Conservation (phyloP, 2,113 vertebrate genomes). For the Crypturellus undulatus region DNA sequence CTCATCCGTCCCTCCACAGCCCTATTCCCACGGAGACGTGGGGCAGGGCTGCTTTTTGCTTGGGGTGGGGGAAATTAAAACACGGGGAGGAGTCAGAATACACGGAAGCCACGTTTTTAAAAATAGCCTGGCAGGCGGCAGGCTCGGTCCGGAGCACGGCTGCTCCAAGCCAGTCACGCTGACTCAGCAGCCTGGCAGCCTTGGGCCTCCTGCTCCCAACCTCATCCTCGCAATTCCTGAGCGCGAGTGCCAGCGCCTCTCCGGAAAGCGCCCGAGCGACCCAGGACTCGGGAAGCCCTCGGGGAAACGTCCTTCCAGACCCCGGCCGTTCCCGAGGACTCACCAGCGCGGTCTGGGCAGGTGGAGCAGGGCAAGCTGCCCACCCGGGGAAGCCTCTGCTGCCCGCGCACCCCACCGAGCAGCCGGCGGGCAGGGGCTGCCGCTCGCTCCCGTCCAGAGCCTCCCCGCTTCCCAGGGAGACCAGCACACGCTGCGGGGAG, state of each 20-base stretch:
- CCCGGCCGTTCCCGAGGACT: background rate
- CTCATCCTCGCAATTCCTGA: background rate
- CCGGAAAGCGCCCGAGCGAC: background rate
- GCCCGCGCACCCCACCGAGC: no score
- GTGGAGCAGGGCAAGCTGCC: accelerated
- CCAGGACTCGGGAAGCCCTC: background rate
- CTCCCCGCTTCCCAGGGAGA: background rate
- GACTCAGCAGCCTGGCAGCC: slow-evolving; percentile 76
- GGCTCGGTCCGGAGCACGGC: slow-evolving; percentile 60
- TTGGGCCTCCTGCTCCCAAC: background rate
- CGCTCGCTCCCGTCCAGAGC: accelerated
- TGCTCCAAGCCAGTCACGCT: slow-evolving; percentile 78
- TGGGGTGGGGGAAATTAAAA: slow-evolving; percentile 37
- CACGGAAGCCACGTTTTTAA: slow-evolving; percentile 75
- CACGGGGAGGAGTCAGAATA: slow-evolving; percentile 61
- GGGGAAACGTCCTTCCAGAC: background rate
- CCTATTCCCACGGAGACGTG: background rate
- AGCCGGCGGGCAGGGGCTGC: no score
- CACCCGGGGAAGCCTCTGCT: background rate
- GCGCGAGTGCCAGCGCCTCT: background rate
- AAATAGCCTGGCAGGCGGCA: slow-evolving; percentile 75
- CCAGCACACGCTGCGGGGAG: background rate
- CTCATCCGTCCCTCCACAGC: background rate
- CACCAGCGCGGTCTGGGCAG: accelerated
- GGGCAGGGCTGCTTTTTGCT: background rate